Percentiles rank a stretch among this genome's conserved stretches.
These are phyloP conservation scores for Metallyticus violacea DNA, from an alignment of 2,888 invertebrate genomes.

Conservation along the genomic window DNA sequence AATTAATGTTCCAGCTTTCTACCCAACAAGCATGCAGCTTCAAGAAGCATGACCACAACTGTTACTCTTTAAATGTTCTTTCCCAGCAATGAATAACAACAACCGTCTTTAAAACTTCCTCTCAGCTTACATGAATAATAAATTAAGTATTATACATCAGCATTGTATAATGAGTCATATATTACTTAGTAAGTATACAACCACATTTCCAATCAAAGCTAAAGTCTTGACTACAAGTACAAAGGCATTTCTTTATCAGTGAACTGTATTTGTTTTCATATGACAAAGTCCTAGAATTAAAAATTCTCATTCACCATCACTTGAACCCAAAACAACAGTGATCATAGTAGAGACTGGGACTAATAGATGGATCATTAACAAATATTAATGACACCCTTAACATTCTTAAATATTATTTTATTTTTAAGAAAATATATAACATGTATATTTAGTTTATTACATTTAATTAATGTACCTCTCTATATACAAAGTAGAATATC, in stretches of 20 bases:
- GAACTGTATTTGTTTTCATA: not conserved
- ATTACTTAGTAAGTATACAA: not conserved
- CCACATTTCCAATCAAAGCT: not conserved
- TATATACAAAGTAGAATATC: not conserved
- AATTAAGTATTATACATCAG: no score
- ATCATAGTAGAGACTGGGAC: not conserved
- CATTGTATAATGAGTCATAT: no score
- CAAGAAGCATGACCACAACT: not conserved
- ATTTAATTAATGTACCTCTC: not conserved
- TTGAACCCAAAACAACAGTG: not conserved
- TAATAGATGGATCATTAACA: no score
- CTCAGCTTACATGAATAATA: no score
- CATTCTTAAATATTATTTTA: no score
- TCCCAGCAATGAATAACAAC: no score
- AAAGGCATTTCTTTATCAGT: not conserved
- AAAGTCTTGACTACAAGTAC: not conserved
- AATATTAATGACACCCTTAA: no score
- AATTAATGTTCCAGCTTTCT: not conserved
- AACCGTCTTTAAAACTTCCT: no score
- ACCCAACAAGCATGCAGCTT: not conserved
- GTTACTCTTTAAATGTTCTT: not conserved
- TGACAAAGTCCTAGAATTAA: not conserved
- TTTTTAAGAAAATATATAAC: not conserved
- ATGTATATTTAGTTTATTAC: not conserved
- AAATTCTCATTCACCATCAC: not conserved